phyloP scores from a whole-genome alignment of 2,888 invertebrate genomes.

The Anorthoa munda region DNA sequence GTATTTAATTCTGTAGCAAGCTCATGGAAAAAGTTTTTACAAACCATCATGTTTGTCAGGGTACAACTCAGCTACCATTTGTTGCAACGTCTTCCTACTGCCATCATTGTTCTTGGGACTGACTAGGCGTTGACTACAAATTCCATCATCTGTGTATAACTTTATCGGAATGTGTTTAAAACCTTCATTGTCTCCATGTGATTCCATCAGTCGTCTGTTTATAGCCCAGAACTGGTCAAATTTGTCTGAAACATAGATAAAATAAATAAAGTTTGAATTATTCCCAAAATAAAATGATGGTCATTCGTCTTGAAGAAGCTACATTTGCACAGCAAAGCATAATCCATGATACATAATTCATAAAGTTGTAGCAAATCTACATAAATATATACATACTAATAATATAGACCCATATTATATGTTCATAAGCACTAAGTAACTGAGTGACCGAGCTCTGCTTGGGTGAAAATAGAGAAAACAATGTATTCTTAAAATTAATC shows the following conservation, averaged over 20 bases:
- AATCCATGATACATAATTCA: neutral
- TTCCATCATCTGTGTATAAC: slow-evolving; percentile 94
- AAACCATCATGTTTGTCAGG: slow-evolving; percentile 89
- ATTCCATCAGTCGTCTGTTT: slow-evolving; percentile 98
- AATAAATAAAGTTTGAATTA: neutral
- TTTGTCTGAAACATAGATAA: slow-evolving; percentile 93
- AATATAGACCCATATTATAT: neutral
- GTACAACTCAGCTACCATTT: slow-evolving; percentile 93
- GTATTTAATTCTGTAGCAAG: neutral
- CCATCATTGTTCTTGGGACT: slow-evolving; percentile 95
- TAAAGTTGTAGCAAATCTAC: neutral
- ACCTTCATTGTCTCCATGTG: slow-evolving; percentile 94
- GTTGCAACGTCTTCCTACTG: slow-evolving; percentile 93
- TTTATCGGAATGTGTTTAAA: slow-evolving; percentile 98
- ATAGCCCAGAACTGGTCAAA: slow-evolving; percentile 99
- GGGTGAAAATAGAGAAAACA: too few species aligned
- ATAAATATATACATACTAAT: too few species aligned
- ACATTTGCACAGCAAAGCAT: neutral
- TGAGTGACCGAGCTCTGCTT: too few species aligned
- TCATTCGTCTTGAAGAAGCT: neutral
- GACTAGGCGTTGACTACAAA: slow-evolving; percentile 94
- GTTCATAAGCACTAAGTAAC: neutral
- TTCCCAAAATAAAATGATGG: neutral
- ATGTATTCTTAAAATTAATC: too few species aligned
- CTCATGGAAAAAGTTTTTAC: slow-evolving; percentile 31